Evolutionary conservation across 2,113 vertebrate species (phyloP).

Genomic region (Ameiurus melas): DNA sequence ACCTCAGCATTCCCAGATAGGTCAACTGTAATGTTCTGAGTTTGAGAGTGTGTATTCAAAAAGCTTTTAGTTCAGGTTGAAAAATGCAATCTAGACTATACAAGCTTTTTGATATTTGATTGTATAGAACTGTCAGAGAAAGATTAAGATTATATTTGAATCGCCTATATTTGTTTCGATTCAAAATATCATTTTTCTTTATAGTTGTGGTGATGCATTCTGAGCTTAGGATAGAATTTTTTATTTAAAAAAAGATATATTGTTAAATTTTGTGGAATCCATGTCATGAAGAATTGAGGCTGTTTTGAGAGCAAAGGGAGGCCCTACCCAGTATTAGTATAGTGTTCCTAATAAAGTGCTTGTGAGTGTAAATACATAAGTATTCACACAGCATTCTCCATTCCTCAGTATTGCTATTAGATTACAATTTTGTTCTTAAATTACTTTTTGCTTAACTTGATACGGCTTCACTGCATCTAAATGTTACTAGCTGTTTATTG

Average conservation of each 20-base stretch:
- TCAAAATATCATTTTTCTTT: neutral
- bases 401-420: neutral
- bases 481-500: neutral
- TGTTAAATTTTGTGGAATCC: neutral
- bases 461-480: neutral
- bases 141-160: slow-evolving; percentile 37
- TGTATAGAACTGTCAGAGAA: neutral
- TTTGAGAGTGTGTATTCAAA: slow-evolving; percentile 61
- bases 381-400: neutral
- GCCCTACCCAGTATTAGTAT: neutral
- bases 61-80: slow-evolving; percentile 74
- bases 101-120: neutral
- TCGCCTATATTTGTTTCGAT: neutral
- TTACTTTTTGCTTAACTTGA: neutral
- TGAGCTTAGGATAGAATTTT: neutral
- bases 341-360: neutral
- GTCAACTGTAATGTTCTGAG: slow-evolving; percentile 20
- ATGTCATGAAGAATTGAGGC: neutral
- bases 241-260: too few species aligned
- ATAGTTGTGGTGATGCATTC: neutral
- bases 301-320: neutral
- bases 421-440: neutral
- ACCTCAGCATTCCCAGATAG: slow-evolving; percentile 55
- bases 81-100: slow-evolving; percentile 59
- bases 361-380: neutral